Percentiles rank a stretch among this genome's conserved stretches.
These are phyloP conservation scores for Dolichallabes microphthalmus DNA, from an alignment of 2,113 vertebrate genomes.

Conservation along the genomic window DNA sequence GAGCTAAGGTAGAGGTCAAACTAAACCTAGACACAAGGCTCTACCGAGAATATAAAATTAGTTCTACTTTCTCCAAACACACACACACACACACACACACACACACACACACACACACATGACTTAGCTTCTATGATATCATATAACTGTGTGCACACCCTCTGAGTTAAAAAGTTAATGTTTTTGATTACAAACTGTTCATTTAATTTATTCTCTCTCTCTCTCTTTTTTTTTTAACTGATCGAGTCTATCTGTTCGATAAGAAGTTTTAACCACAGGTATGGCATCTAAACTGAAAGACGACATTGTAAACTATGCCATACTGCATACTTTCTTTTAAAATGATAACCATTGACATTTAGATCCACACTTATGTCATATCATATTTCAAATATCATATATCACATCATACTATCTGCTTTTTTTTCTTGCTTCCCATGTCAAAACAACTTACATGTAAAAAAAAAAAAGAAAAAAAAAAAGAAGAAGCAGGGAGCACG, in stretches of 20 bases:
- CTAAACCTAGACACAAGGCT: constrained; percentile 74
- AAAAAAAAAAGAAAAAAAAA: not conserved
- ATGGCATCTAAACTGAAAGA: constrained; percentile 76
- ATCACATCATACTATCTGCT: constrained; percentile 57
- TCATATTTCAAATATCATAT: constrained; percentile 7
- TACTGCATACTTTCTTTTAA: constrained; percentile 67
- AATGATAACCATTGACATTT: constrained; percentile 70
- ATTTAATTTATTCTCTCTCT: constrained; percentile 38
- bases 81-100: constrained; percentile 79
- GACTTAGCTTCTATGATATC: constrained; percentile 76
- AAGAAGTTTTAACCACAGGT: constrained; percentile 67
- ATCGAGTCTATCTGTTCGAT: constrained; percentile 69
- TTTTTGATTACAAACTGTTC: constrained; percentile 72
- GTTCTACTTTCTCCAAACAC: constrained; percentile 75
- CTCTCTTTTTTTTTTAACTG: constrained; percentile 63
- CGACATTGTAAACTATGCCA: constrained; percentile 78
- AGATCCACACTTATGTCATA: constrained; percentile 64
- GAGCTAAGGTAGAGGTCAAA: constrained; percentile 59
- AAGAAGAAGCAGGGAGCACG: constrained; percentile 43
- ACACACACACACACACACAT: constrained; percentile 75
- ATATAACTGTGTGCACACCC: constrained; percentile 72
- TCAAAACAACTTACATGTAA: constrained; percentile 60
- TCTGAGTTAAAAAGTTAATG: constrained; percentile 72
- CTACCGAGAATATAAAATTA: constrained; percentile 72
- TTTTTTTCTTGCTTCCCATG: constrained; percentile 69